Conservation (phyloP, 1,140 invertebrate species). For the Drosophila mayri region DNA sequence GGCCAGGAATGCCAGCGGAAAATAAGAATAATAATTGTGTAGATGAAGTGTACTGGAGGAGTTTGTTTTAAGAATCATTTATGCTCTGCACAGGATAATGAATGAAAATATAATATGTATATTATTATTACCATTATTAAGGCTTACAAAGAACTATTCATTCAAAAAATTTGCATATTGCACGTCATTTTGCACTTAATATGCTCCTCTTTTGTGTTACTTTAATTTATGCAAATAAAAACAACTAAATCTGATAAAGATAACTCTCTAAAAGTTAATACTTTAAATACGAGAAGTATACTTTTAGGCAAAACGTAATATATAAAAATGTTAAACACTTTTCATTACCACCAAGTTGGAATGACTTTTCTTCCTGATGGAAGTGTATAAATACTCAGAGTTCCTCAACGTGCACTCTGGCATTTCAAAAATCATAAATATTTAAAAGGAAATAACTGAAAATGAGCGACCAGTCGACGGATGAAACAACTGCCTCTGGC, state of each 20-base stretch:
- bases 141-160: not conserved
- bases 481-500: conserved; percentile 48
- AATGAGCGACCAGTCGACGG: conserved; percentile 53
- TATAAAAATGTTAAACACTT: not conserved
- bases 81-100: conserved; percentile 2
- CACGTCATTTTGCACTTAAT: not conserved
- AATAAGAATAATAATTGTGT: conserved; percentile 32
- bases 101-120: not conserved
- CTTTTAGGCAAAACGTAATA: not conserved
- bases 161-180: conserved; percentile 11
- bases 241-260: not conserved
- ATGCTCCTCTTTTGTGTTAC: too few relatives aligned
- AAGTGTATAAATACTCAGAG: conserved; percentile 49
- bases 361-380: not conserved
- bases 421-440: conserved; percentile 80
- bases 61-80: not conserved
- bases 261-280: not conserved
- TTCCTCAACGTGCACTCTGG: conserved; percentile 51
- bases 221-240: conserved; percentile 14
- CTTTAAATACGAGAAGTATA: not conserved
- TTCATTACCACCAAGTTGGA: not conserved
- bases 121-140: not conserved
- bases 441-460: conserved; percentile 71
- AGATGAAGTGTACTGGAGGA: too few relatives aligned
- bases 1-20: conserved; percentile 28